Conservation (phyloP, 2,797 vertebrate genomes). For the Chloroceryle amazona region DNA sequence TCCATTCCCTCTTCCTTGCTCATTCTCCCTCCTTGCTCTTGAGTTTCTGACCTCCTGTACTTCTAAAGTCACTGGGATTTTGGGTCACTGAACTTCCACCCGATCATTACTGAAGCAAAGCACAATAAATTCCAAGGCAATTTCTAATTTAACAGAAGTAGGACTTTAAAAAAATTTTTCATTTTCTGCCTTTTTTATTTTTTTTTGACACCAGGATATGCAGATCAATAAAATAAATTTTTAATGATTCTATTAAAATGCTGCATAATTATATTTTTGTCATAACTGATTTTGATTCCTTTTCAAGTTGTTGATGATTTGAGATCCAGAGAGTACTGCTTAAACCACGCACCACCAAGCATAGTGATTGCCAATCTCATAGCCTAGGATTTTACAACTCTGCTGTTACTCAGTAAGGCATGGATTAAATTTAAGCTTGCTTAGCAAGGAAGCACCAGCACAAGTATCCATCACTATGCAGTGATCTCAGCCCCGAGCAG, state of each 20-base stretch:
- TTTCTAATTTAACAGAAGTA: not conserved
- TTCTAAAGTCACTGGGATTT: not conserved
- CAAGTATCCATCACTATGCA: not conserved
- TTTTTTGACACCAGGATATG: not conserved
- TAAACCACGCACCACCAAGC: not conserved
- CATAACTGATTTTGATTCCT: not conserved
- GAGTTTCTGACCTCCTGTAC: not conserved
- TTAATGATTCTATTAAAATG: not conserved
- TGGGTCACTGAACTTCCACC: not conserved
- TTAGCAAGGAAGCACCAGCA: not conserved
- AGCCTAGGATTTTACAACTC: not conserved
- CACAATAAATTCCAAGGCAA: not conserved
- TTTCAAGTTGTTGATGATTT: not conserved
- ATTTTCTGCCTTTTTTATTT: not conserved
- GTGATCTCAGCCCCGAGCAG: not conserved
- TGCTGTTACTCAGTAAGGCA: not conserved
- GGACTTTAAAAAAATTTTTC: accelerated
- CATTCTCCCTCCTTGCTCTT: not conserved
- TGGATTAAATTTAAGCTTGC: not conserved
- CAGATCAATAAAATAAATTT: not conserved
- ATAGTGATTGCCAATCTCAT: not conserved
- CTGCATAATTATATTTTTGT: not conserved
- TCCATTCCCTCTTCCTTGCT: too few relatives aligned
- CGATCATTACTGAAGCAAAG: not conserved
- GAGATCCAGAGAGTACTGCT: not conserved